Evolutionary conservation across 2,113 vertebrate species (phyloP).

Genomic region (Microtus richardsoni): DNA sequence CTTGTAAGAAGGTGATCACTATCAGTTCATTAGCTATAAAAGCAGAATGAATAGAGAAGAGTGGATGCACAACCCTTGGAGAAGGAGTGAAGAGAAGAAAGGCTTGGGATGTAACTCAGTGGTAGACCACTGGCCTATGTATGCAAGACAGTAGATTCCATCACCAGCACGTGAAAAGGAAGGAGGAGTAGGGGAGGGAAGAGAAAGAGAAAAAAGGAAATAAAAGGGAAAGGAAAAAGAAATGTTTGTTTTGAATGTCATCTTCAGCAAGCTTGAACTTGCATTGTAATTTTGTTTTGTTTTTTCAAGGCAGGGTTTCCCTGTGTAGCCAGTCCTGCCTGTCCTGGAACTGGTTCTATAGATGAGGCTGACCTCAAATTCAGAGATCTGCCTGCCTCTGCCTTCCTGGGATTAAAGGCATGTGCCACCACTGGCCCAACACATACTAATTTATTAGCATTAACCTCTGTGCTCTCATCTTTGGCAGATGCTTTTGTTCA

Average conservation of each 20-base stretch:
- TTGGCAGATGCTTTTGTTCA: constrained; percentile 29
- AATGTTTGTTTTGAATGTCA: not conserved
- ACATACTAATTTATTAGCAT: constrained; percentile 22
- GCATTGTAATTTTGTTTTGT: not conserved
- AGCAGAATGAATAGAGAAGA: not conserved
- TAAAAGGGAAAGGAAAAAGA: not conserved
- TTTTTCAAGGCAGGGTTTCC: not conserved
- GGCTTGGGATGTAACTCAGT: not conserved
- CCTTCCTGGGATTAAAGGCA: not conserved
- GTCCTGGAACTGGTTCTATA: not conserved
- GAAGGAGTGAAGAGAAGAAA: not conserved
- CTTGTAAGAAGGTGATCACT: not conserved
- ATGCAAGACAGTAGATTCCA: not conserved
- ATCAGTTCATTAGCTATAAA: not conserved
- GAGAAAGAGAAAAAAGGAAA: not conserved
- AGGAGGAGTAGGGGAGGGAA: too few species aligned
- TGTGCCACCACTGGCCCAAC: not conserved
- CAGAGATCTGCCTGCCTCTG: not conserved
- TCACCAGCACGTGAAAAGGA: not conserved
- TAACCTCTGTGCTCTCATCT: not conserved
- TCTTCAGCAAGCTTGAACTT: not conserved
- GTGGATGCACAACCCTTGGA: not conserved
- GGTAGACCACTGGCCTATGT: not conserved
- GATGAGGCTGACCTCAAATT: not conserved
- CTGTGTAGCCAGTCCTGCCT: not conserved